A percentile compares a stretch with the other conserved stretches of the same genome.
phyloP scores from a whole-genome alignment of 2,888 invertebrate genomes.

The Actias luna region DNA sequence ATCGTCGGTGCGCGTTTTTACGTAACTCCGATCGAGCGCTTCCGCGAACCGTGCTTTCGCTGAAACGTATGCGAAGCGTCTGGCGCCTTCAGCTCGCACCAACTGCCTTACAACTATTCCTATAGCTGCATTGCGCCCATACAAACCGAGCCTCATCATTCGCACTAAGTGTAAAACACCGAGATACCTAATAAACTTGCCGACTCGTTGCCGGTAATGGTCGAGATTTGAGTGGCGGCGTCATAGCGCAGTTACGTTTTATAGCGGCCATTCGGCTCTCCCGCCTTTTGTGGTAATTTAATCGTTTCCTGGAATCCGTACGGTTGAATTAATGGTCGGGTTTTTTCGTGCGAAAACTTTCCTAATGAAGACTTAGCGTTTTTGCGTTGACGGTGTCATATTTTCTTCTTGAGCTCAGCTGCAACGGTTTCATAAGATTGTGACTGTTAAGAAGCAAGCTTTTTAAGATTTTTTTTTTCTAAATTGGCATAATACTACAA shows the following conservation, averaged over 20 bases:
- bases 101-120: conserved; percentile 47
- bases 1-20: conserved; percentile 38
- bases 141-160: conserved; percentile 24
- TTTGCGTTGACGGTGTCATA: conserved; percentile 34
- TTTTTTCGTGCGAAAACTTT: conserved; percentile 36
- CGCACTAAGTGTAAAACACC: conserved; percentile 17
- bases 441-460: neutral
- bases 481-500: neutral
- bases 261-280: conserved; percentile 53
- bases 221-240: conserved; percentile 57
- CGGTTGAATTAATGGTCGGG: conserved; percentile 36
- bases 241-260: conserved; percentile 54
- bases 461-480: neutral
- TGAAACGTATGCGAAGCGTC: conserved; percentile 66
- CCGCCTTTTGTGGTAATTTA: conserved; percentile 68
- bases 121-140: conserved; percentile 74
- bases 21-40: conserved; percentile 43
- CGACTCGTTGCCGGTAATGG: conserved; percentile 45
- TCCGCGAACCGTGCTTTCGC: conserved; percentile 62
- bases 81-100: conserved; percentile 51
- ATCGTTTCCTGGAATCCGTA: conserved; percentile 51
- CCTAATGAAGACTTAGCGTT: conserved; percentile 46
- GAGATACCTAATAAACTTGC: conserved; percentile 26
- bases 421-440: neutral
- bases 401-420: conserved; percentile 21